Percentiles rank a stretch among this genome's conserved stretches.
These are phyloP conservation scores for Batillaria attramentaria DNA, from an alignment of 1,140 invertebrate species.

Conservation along the genomic window DNA sequence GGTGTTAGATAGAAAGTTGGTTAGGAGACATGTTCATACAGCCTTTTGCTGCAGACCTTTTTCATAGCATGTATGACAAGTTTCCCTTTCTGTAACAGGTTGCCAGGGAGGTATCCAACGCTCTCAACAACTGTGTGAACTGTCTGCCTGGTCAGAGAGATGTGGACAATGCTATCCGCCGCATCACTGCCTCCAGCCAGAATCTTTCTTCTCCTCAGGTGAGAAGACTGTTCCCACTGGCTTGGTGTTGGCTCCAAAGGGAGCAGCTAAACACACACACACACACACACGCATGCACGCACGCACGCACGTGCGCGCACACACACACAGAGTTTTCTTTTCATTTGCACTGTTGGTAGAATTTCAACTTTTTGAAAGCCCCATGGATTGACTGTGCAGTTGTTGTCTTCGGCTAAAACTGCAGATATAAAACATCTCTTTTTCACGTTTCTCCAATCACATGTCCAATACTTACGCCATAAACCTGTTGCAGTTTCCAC, in stretches of 20 bases:
- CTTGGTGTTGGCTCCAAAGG: neutral
- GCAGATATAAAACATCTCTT: too few species aligned
- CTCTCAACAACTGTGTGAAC: conserved; percentile 78
- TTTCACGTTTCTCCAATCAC: too few species aligned
- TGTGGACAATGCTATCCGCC: conserved; percentile 87
- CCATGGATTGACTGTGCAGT: too few species aligned
- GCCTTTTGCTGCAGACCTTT: too few species aligned
- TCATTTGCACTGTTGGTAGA: neutral
- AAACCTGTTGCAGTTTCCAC: conserved; percentile 65
- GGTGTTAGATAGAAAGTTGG: too few species aligned
- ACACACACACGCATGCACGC: neutral
- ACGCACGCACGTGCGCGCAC: neutral
- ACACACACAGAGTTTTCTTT: neutral
- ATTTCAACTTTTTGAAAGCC: too few species aligned
- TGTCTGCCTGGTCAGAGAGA: conserved; percentile 91
- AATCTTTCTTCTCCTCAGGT: conserved; percentile 80
- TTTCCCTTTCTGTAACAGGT: conserved; percentile 67
- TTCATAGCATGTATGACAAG: too few species aligned
- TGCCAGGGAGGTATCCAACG: conserved; percentile 72
- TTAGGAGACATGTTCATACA: too few species aligned
- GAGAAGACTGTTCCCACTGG: neutral
- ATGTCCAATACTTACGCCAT: too few species aligned
- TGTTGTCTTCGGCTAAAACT: too few species aligned
- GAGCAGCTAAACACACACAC: neutral
- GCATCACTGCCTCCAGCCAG: conserved; percentile 82